Percentiles rank a stretch among this genome's conserved stretches.
Evolutionary conservation across 2,797 vertebrate species (phyloP).

Genomic region (Saguinus oedipus): DNA sequence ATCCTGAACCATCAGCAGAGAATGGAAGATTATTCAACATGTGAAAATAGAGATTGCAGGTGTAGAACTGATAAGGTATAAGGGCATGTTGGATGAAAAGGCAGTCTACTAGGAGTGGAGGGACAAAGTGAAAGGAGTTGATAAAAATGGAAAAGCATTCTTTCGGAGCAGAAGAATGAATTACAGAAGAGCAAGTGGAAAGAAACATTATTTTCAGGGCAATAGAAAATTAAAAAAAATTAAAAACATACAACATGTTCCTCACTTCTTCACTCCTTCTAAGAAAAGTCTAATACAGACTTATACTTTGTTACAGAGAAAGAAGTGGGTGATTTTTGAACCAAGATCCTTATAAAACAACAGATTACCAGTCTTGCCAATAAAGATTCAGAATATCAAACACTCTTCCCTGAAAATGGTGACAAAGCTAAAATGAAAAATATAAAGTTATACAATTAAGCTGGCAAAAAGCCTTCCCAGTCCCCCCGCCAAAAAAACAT

Average conservation of each 20-base stretch:
- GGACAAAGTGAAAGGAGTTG: background rate
- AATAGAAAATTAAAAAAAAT: background rate
- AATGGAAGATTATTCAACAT: background rate
- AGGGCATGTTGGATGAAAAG: background rate
- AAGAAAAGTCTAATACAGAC: background rate
- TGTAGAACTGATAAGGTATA: no score
- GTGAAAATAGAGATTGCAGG: background rate
- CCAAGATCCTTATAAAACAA: background rate
- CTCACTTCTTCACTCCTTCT: background rate
- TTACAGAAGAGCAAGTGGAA: background rate
- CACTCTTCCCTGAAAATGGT: background rate
- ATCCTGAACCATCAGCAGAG: background rate
- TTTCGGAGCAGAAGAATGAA: background rate
- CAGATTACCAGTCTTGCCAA: background rate
- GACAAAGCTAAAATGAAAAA: background rate
- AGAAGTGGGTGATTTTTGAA: background rate
- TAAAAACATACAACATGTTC: background rate
- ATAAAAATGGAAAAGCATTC: rapidly evolving
- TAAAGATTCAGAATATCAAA: background rate
- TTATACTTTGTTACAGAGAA: background rate
- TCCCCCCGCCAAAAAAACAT: background rate
- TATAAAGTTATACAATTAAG: background rate
- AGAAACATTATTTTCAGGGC: background rate
- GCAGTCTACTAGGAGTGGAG: rapidly evolving
- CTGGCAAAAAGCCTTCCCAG: background rate